These are phyloP conservation scores for Hoplodrina blanda DNA, from an alignment of 2,888 invertebrate genomes.

Conservation along the genomic window DNA sequence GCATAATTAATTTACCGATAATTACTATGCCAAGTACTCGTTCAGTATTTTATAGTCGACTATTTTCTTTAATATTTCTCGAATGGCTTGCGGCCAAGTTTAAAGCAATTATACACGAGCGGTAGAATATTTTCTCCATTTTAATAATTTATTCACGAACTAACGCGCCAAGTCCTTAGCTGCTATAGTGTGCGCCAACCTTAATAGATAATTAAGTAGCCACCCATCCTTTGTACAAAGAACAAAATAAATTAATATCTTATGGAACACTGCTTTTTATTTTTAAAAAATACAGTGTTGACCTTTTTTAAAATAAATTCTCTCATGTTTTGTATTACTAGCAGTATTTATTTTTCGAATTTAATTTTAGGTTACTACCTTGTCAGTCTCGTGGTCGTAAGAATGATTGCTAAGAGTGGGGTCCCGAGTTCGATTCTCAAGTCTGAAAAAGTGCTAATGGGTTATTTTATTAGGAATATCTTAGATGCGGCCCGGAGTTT, in stretches of 20 bases:
- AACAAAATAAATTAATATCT: conserved; percentile 67
- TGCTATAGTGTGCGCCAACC: conserved; percentile 39
- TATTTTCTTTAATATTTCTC: conserved; percentile 5
- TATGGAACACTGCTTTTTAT: conserved; percentile 28
- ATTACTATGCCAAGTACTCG: conserved; percentile 19
- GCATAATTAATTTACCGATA: neutral
- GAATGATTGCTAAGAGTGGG: too few relatives aligned
- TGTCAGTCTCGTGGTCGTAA: too few relatives aligned
- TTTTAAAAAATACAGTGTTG: too few relatives aligned
- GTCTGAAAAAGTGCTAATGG: too few relatives aligned
- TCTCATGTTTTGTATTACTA: too few relatives aligned
- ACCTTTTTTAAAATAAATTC: neutral
- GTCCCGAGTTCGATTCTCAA: too few relatives aligned
- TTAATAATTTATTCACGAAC: conserved; percentile 43
- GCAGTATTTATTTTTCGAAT: too few relatives aligned
- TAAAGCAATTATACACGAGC: conserved; percentile 48
- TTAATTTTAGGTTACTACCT: too few relatives aligned
- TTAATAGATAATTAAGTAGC: conserved; percentile 62
- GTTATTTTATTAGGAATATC: too few relatives aligned
- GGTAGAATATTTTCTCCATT: conserved; percentile 30
- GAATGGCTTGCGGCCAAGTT: conserved; percentile 47
- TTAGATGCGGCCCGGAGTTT: too few relatives aligned
- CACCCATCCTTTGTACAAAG: conserved; percentile 72
- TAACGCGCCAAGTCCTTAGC: conserved; percentile 18
- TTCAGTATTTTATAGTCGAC: conserved; percentile 10